Evolutionary conservation across 1,140 invertebrate genomes (phyloP).

Genomic region (Lamellibrachia luymesi): DNA sequence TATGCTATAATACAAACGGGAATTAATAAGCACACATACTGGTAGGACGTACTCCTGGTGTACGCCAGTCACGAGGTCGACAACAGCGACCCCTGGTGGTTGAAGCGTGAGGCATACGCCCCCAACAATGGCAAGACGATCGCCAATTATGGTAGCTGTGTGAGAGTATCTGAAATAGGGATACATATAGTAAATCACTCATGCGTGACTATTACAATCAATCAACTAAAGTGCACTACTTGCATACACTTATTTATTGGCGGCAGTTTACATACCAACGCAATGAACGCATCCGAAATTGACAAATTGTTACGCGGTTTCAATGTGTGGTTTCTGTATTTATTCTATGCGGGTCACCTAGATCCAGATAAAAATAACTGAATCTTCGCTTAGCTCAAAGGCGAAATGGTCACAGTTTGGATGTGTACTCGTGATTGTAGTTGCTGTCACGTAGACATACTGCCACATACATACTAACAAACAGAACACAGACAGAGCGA

Average conservation of each 20-base stretch:
- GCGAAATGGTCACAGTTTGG: no score
- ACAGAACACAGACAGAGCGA: no score
- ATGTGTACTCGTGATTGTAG: no score
- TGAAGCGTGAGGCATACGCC: constrained; percentile 48
- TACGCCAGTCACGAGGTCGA: constrained; percentile 47
- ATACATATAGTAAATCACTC: neutral
- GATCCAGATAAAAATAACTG: no score
- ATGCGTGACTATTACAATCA: neutral
- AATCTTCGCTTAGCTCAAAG: no score
- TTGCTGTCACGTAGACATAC: no score
- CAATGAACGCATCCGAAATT: no score
- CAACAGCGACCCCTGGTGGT: constrained; percentile 54
- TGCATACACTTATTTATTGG: neutral
- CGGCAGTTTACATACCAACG: no score
- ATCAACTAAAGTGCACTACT: neutral
- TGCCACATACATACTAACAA: no score
- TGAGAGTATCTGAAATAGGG: constrained; percentile 50
- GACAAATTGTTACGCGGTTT: no score
- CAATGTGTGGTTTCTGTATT: no score
- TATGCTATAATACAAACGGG: neutral
- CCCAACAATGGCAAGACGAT: constrained; percentile 55
- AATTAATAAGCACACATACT: neutral
- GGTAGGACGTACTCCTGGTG: constrained; percentile 44
- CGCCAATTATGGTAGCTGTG: constrained; percentile 46
- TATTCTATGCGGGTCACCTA: no score